Conservation (phyloP, 1,140 invertebrate genomes). For the Tetraneura akinire region DNA sequence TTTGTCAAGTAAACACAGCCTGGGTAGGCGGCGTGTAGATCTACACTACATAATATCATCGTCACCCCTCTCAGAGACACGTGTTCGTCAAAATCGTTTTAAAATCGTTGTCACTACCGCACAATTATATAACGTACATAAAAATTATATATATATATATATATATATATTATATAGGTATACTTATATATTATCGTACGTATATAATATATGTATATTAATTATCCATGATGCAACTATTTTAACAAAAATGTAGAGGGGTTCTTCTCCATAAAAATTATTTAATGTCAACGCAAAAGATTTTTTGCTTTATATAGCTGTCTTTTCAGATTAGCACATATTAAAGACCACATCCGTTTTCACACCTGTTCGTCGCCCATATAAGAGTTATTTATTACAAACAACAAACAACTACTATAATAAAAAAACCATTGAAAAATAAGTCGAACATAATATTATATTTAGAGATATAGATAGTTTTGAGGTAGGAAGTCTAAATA, state of each 20-base stretch:
- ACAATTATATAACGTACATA: conserved; percentile 2
- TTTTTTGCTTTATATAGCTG: background rate
- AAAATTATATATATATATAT: background rate
- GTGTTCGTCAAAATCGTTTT: conserved; percentile 46
- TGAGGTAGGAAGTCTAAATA: background rate
- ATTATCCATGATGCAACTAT: background rate
- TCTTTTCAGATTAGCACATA: conserved; percentile 20
- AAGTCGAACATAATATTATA: conserved; percentile 16
- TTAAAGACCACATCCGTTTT: background rate
- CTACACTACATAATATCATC: conserved; percentile 22
- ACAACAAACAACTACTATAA: conserved; percentile 9
- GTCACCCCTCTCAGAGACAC: conserved; percentile 30
- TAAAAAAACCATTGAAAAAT: conserved; percentile 22
- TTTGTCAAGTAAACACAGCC: conserved; percentile 40
- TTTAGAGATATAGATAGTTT: conserved; percentile 1
- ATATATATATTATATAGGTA: background rate
- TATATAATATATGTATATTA: too few relatives aligned
- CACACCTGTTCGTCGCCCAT: background rate
- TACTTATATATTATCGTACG: too few relatives aligned
- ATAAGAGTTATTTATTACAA: background rate
- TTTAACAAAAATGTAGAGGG: background rate
- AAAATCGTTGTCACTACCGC: background rate
- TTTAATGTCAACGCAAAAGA: background rate
- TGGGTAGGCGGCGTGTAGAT: background rate
- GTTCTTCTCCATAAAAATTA: background rate